Evolutionary conservation across 2,113 vertebrate genomes (phyloP).

Genomic region (Muntiacus reevesi): DNA sequence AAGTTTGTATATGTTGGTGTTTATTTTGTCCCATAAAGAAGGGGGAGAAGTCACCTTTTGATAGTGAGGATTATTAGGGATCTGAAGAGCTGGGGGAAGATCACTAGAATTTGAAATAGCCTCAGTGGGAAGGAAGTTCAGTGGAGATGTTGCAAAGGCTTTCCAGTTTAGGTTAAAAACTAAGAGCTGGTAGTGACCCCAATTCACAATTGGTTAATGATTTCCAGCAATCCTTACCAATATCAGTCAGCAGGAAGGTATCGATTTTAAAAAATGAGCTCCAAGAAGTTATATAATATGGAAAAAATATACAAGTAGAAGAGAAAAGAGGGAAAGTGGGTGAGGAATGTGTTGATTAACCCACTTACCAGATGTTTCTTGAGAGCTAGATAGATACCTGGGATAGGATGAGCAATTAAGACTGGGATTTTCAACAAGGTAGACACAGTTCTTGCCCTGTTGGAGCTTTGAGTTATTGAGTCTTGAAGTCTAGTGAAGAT

Average conservation of each 20-base stretch:
- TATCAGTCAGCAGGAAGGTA: background rate
- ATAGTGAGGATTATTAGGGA: background rate
- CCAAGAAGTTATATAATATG: background rate
- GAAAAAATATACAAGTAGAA: background rate
- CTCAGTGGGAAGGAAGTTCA: background rate
- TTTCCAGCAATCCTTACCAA: background rate
- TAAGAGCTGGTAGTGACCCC: background rate
- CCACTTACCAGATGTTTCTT: background rate
- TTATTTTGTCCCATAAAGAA: background rate
- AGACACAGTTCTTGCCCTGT: background rate
- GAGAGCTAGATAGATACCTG: background rate
- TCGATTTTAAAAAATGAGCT: background rate
- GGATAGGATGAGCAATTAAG: fast-evolving
- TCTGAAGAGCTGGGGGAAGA: background rate
- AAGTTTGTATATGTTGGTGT: background rate
- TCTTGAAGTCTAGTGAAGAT: background rate
- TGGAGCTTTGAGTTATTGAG: background rate
- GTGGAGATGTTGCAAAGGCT: background rate
- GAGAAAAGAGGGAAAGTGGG: background rate
- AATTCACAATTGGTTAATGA: background rate
- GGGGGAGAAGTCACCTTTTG: background rate
- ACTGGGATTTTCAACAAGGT: background rate
- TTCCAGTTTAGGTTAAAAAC: background rate
- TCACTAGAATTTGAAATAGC: background rate
- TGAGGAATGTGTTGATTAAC: background rate